Evolutionary conservation across 1,140 invertebrate genomes (phyloP), one percentile per base, ranked within the genome.

Genomic region (Theocolax elegans): DNA sequence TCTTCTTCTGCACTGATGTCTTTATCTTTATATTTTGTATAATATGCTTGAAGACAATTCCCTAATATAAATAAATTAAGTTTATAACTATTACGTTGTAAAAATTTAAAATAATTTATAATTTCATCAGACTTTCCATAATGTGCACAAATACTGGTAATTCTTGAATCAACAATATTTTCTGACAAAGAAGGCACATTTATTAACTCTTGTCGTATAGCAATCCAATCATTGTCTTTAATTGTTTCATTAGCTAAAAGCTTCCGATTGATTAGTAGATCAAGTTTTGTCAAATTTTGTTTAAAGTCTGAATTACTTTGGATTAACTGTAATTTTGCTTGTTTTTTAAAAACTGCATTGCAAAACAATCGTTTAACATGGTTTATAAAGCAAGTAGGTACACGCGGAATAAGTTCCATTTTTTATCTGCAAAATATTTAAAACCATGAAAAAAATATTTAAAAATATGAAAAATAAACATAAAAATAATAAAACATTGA

Each of bases 31-130:
- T 89, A 89, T 7, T 89, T 77, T 27, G 8, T 29, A n/a, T 29
- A 51, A 42, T 51, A 67, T 25, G 17, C 25, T 60, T 77, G 75
- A 35, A 92, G 78, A 67, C 91, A 83, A 69, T 85, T 87, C 58
- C 87, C 87, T 25, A 87, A 78, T 6, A 86, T 81, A 19, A 87
- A 88, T 21, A 89, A 72, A 79, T 88, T 89, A 8, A 89, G 75
- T 42, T 87, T 76, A 35, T 76, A 77, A 44, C 85, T 81, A 27
- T 81, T 80, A 8, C 76, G 72, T 74, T 83, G 79, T 19, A 92
- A 78, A 84, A 88, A 88, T 9, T 88, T 77, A 9, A 88, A 77
- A 81, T 89, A 93, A 29, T 81, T 85, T 68, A 87, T 83, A 6
- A 87, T 91, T 44, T 86, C 72, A 44, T 87, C 71, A 71, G 87